Conservation (phyloP, 2,113 vertebrate genomes). For the Nothobranchius kuhntae region DNA sequence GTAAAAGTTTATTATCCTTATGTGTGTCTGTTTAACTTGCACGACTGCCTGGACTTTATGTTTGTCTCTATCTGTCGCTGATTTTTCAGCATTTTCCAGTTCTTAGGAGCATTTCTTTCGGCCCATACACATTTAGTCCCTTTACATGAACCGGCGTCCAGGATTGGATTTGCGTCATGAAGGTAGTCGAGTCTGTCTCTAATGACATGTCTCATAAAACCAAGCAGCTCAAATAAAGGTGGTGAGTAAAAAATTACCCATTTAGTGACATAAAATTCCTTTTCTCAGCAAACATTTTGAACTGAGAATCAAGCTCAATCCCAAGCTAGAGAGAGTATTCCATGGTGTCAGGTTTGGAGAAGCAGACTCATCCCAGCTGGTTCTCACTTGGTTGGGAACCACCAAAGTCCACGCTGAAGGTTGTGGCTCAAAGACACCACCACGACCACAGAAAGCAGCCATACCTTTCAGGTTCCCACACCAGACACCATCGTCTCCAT, state of each 20-base stretch:
- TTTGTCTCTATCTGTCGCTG: not conserved
- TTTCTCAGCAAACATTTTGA: too few relatives aligned
- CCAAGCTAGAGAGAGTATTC: too few relatives aligned
- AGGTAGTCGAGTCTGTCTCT: slow-evolving; percentile 19
- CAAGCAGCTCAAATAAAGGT: not conserved
- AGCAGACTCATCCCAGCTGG: too few relatives aligned
- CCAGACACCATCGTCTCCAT: too few relatives aligned
- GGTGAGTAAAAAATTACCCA: slow-evolving; percentile 5
- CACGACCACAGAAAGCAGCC: too few relatives aligned
- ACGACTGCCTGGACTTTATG: slow-evolving; percentile 52
- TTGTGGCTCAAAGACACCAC: too few relatives aligned
- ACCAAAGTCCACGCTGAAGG: too few relatives aligned
- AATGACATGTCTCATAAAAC: slow-evolving; percentile 26
- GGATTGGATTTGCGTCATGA: slow-evolving; percentile 47
- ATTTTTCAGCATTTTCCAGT: not conserved
- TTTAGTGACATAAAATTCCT: not conserved
- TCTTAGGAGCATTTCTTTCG: slow-evolving; percentile 56
- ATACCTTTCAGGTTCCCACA: too few relatives aligned
- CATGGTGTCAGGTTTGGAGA: too few relatives aligned
- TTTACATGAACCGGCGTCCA: slow-evolving; percentile 29
- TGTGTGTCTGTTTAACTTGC: slow-evolving; percentile 76
- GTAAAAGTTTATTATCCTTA: slow-evolving; percentile 82
- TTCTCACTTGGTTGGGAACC: too few relatives aligned
- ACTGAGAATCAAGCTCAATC: too few relatives aligned
- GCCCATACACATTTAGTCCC: slow-evolving; percentile 41